A percentile compares a stretch with the other conserved stretches of the same genome.
Conservation (phyloP, 2,888 invertebrate species). For the Diplolepis rosae region DNA sequence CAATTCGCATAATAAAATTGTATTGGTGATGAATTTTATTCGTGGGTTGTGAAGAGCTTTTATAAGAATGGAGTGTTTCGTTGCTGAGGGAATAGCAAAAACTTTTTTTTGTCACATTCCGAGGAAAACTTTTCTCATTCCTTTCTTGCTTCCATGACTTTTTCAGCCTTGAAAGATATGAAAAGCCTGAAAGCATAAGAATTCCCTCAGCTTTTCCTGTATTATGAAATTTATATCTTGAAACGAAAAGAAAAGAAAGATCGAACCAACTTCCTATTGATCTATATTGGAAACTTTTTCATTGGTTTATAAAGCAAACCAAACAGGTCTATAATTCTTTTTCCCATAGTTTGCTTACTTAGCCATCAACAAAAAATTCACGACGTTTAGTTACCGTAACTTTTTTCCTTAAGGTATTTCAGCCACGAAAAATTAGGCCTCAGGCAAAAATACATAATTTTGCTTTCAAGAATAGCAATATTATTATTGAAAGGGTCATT, state of each 20-base stretch:
- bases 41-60: background rate
- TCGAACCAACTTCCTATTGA: too few relatives aligned
- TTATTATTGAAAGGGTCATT: too few relatives aligned
- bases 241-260: background rate
- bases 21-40: background rate
- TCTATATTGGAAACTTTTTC: too few relatives aligned
- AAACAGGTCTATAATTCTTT: too few relatives aligned
- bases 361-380: too few relatives aligned
- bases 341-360: too few relatives aligned
- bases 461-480: too few relatives aligned
- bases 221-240: background rate
- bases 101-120: background rate
- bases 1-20: background rate
- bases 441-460: too few relatives aligned
- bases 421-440: too few relatives aligned
- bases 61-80: background rate
- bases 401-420: too few relatives aligned
- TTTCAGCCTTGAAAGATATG: background rate
- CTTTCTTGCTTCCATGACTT: background rate
- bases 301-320: too few relatives aligned
- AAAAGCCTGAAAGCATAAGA: background rate
- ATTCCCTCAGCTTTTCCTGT: background rate
- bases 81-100: conserved; percentile 15
- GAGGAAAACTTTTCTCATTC: background rate
- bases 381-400: too few relatives aligned